Conservation (phyloP, 2,797 vertebrate genomes). For the Lateolabrax maculatus region DNA sequence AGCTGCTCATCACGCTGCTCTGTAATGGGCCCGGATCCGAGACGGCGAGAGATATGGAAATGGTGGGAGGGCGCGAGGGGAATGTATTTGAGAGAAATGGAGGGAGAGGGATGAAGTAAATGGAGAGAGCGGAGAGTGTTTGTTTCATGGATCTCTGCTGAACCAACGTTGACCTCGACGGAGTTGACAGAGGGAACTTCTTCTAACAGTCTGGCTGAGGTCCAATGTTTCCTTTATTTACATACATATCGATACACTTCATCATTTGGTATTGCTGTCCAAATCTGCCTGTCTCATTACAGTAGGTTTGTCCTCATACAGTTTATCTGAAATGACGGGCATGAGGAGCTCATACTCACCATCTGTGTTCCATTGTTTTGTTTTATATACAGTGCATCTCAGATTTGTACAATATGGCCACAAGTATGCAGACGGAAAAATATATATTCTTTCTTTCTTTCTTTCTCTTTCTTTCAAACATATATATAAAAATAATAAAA, state of each 20-base stretch:
- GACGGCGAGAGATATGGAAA: conserved; percentile 34
- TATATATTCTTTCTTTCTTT: too few relatives aligned
- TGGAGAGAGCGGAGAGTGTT: not conserved
- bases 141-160: conserved; percentile 25
- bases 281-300: not conserved
- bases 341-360: not conserved
- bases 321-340: not conserved
- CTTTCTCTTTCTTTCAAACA: too few relatives aligned
- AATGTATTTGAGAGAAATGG: conserved; percentile 11
- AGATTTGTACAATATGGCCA: not conserved
- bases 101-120: conserved; percentile 21
- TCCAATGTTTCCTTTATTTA: conserved; percentile 16
- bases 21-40: conserved; percentile 37
- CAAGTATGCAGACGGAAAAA: too few relatives aligned
- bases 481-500: too few relatives aligned
- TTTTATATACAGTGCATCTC: not conserved
- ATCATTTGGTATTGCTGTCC: conserved; percentile 1
- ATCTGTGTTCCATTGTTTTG: not conserved
- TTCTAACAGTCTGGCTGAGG: not conserved
- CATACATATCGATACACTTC: not conserved
- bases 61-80: conserved; percentile 11
- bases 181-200: not conserved
- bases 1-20: conserved; percentile 59
- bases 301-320: not conserved
- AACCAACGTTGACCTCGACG: conserved; percentile 18